Base-by-base conservation (phyloP, 2,797 vertebrate genomes). In the Galago senegalensis region DNA sequence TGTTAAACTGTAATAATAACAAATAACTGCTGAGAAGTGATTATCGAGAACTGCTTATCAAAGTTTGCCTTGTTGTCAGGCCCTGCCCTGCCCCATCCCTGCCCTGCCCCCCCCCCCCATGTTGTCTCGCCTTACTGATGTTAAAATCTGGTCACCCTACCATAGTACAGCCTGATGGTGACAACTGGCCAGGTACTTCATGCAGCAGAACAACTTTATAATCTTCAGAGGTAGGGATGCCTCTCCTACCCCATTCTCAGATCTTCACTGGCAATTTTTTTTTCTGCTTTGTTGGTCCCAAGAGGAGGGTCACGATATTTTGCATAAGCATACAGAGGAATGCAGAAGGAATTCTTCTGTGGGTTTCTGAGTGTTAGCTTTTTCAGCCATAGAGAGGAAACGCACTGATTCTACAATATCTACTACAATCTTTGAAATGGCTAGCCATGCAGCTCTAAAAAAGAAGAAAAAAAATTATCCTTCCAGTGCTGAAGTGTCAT, bases 361-460 rank as follows among this genome's bases (percentile, higher is more conserved):
- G 63, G 31, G 34, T 17, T 72, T 95, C 11, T 60, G n/a, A 67
- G 60, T 72, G 43, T 85, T 40, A 61, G 40, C 9, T 81, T 67
- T 95, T 82, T 80, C 18, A 88, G 43, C 27, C n/a, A n/a, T 6
- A 60, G 56, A 95, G 16, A 75, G 11, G 40, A 89, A 67, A 92
- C 67, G 11, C 46, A 17, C 56, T 67, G 75, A 89, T 53, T 88
- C 87, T 91, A 56, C 29, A 88, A 20, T 72, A 37, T 46, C 27
- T 87, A 79, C 63, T 88, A 16, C 13, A 46, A 23, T 31, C 81
- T 92, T 84, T 53, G 65, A 92, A 89, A 70, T 60, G 27, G 29
- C 27, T 63, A 93, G 34, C 17, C 9, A 23, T 46, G 65, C 7
- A 80, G 34, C 31, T 87, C 31, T 70, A 67, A 76, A 85, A 88